Conservation (phyloP, 2,113 vertebrate species). For the Mus spicilegus region DNA sequence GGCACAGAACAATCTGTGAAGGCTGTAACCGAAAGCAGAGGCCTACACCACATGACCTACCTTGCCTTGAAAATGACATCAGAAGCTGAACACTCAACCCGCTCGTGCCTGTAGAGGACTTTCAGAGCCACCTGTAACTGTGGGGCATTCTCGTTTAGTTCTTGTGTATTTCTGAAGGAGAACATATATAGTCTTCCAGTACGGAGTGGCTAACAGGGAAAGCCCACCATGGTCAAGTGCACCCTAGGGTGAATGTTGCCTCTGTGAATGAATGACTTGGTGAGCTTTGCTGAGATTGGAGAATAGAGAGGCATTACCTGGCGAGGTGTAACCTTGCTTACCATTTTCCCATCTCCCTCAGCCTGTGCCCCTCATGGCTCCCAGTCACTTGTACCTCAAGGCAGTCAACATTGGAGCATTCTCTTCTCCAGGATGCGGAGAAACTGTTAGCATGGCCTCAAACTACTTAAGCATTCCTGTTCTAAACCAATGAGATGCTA, state of each 20-base stretch:
- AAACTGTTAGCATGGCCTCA: not conserved
- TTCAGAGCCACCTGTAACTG: not conserved
- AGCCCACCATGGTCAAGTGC: not conserved
- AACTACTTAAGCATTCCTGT: conserved; percentile 46
- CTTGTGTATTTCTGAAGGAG: not conserved
- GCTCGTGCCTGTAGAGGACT: not conserved
- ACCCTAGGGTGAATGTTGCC: not conserved
- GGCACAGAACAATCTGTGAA: not conserved
- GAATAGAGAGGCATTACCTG: conserved; percentile 48
- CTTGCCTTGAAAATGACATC: not conserved
- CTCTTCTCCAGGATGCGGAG: conserved; percentile 41
- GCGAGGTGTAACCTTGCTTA: conserved; percentile 18
- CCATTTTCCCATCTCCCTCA: conserved; percentile 28
- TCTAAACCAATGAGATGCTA: conserved; percentile 48
- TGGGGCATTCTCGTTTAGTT: not conserved
- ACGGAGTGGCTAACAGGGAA: not conserved
- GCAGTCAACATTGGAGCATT: conserved; percentile 39
- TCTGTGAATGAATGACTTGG: not conserved
- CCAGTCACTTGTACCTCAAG: conserved; percentile 59
- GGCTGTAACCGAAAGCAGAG: not conserved
- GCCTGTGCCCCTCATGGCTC: conserved; percentile 41
- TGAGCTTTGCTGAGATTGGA: conserved; percentile 34
- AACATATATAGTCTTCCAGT: not conserved
- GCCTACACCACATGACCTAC: not conserved
- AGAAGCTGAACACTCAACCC: not conserved